Evolutionary conservation across 2,113 vertebrate genomes (phyloP), one percentile per base, ranked within the genome.

Genomic region (Dicaeum eximium): DNA sequence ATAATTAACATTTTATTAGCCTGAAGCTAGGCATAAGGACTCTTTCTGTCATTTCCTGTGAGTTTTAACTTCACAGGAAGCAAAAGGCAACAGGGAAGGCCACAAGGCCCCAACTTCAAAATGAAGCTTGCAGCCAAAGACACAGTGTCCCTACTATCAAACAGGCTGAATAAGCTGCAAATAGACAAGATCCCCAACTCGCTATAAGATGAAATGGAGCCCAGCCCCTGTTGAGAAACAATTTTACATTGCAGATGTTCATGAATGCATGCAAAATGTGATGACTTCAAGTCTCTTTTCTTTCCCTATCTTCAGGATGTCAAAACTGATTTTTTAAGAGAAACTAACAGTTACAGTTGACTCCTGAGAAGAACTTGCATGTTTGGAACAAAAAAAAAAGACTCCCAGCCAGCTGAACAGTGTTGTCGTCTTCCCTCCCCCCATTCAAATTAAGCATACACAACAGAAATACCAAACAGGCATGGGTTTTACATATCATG

Each of bases 171-270:
- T 67, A 56, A 91, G 27, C 72, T 91, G 80, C 77, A 91, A 84
- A 95, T 37, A 94, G 86, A 44, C 48, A 74, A 40, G 77, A 81
- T 89, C 89, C 57, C 48, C 24, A 91, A 89, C 40, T 92, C 87
- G 65, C 69, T 93, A 61, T 30, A 58, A 90, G 83, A 94, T 78
- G 79, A 95, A 95, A 90, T 70, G 86, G 48, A 87, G 61, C 56
- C 86, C 66, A 69, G 74, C 50, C 60, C 89, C 88, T 65, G 75
- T 82, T 92, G 90, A 92, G 89, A 95, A 92, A 80, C 56, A 31
- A 8, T 97, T 96, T 95, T 92, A 72, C 31, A n/a, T 93, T 96
- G 94, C 84, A 92, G 89, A 94, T 90, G 74, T 90, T 97, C 82
- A 72, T 35, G 85, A 97, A 92, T 48, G 58, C 80, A 82, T 85